Evolutionary conservation across 2,113 vertebrate species (phyloP), one percentile per base, ranked within the genome.

Genomic region (Paramisgurnus dabryanus): DNA sequence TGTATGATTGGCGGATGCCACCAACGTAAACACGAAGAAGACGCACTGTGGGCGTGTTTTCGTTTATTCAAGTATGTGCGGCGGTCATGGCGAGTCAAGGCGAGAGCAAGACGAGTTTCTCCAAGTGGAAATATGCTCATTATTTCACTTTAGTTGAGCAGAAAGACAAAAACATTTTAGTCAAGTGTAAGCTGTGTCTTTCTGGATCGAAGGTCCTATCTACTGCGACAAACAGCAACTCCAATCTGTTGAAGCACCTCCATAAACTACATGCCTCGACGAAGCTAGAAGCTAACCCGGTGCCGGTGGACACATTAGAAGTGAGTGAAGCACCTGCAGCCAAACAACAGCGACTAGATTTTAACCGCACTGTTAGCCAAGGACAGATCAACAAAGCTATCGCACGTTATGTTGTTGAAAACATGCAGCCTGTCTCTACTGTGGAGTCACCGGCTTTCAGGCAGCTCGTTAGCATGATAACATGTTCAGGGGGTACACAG

Each of bases 121-220:
- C 63, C 39, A 65, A 65, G 63, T 65, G 63, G 27, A 65, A 65
- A 65, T 65, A 65, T 65, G 34, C 34, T 65, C 34, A 65, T 65
- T 65, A 65, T 65, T 65, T 65, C 63, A 39, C 63, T 13, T 65
- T 65, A 40, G 34, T 65, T 64, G 61, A 64, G 34, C 61, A 64
- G 39, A 64, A 64, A 64, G 61, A 64, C 11, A 64, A 64, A 64
- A 64, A 64, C 6, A 0, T 64, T 13, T 39, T 64, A 40, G 50
- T 55, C 11, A 55, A 55, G 13, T 55, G 50, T 55, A 22, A 22
- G 22, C 22, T 22, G 22, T 22, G 22, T 22, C 47, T 49, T 49
- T 49, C 47, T 49, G 8, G 47, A 10, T 49, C 47, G 47, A 49
- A 49, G 47, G 47, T 49, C 8, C 47, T 11, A 49, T 49, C 47